Evolutionary conservation across 1,140 invertebrate species (phyloP), one percentile per base, ranked within the genome.

Genomic region (Cydia pomonella): DNA sequence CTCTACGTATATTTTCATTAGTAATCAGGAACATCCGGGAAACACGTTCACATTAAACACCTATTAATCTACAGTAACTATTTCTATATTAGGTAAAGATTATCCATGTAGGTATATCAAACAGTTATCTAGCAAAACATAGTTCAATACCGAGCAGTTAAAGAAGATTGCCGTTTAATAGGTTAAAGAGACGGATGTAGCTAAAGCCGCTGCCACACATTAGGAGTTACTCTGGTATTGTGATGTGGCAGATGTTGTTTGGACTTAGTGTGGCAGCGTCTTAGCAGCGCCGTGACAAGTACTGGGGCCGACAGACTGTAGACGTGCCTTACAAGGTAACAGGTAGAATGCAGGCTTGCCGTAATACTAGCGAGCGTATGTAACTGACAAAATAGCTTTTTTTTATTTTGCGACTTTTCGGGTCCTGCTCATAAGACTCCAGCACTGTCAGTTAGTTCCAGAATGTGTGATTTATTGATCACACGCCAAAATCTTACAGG

Each of bases 161-260:
- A 75, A 66, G 73, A 71, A 86, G 80, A 84, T 80, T 73, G 69
- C 73, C 73, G 78, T 83, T 89, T 85, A 82, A 82, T 88, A 77
- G 83, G 85, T 82, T 87, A 85, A 80, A 69, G 72, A 87, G 78
- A 84, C 82, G 84, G 84, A 88, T 83, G 75, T 80, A 72, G 75
- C 21, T 59, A 74, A 66, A 63, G 80, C 75, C 74, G 79, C 69
- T 73, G 72, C 75, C 64, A n/a, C 64, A 69, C 64, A 7, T 9
- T 6, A 33, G 12, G 29, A 18, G 9, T 59, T 59, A 23, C 18
- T 12, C 9, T 23, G 10, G 21, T 59, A n/a, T 10, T 59, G 53
- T 23, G 21, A n/a, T 59, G 53, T 59, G 53, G 53, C 9, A 59
- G 53, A 59, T 59, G 6, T 59, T 1, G 53, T n/a, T 59, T 59